A percentile compares a stretch with the other conserved stretches of the same genome.
phyloP scores from a whole-genome alignment of 2,113 vertebrate genomes.

The Pituophis catenifer region DNA sequence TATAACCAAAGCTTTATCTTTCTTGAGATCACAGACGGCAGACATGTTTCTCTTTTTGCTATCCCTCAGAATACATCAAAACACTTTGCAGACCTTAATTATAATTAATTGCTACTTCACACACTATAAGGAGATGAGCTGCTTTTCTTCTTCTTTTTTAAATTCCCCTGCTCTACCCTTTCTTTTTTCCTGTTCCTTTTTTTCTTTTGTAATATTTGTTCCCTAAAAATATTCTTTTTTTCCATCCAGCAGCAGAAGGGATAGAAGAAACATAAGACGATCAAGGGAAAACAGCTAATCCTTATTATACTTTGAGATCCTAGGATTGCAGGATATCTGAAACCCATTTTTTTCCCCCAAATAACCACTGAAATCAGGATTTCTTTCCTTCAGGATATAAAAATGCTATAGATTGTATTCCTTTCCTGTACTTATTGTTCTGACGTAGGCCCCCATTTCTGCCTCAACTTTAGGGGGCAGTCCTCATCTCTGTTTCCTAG shows the following conservation, averaged over 20 bases:
- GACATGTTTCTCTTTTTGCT: constrained; percentile 44
- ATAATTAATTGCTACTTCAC: constrained; percentile 61
- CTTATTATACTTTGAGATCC: neutral
- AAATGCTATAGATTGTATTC: neutral
- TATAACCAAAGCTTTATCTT: constrained; percentile 57
- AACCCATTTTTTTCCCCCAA: neutral
- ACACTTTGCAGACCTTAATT: constrained; percentile 53
- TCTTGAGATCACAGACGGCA: constrained; percentile 56
- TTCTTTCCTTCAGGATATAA: neutral
- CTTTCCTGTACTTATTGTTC: neutral
- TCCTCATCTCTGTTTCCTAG: too few species aligned
- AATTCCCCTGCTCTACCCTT: neutral
- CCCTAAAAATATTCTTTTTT: neutral
- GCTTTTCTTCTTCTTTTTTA: neutral
- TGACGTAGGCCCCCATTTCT: too few species aligned
- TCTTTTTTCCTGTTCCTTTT: neutral
- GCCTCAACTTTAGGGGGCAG: too few species aligned
- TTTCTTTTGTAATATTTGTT: neutral
- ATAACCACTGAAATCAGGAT: neutral
- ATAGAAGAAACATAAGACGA: neutral
- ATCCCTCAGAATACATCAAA: constrained; percentile 65
- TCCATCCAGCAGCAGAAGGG: neutral
- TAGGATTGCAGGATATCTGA: neutral
- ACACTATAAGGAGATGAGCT: constrained; percentile 16
- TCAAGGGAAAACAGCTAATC: neutral